These are phyloP conservation scores for Drosophila sucinea DNA, from an alignment of 1,140 invertebrate genomes.

Conservation along the genomic window DNA sequence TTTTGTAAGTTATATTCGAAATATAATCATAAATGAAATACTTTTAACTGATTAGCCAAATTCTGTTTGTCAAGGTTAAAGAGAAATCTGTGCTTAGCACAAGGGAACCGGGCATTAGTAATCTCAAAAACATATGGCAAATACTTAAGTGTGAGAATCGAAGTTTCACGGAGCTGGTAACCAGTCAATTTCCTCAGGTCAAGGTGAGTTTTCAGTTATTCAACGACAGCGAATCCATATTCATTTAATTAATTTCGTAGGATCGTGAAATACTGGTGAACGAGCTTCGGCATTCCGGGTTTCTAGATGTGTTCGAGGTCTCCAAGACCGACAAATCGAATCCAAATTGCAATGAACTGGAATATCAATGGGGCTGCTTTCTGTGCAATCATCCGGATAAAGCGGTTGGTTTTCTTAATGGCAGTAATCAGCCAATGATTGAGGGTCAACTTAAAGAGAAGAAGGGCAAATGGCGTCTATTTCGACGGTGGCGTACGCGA, in stretches of 20 bases:
- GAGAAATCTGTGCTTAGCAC: slow-evolving; percentile 92
- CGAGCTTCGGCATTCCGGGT: slow-evolving; percentile 93
- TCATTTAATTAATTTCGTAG: slow-evolving; percentile 73
- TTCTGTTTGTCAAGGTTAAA: slow-evolving; percentile 86
- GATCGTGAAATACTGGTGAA: slow-evolving; percentile 93
- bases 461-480: slow-evolving; percentile 95
- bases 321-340: slow-evolving; percentile 83
- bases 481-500: slow-evolving; percentile 94
- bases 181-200: slow-evolving; percentile 94
- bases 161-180: slow-evolving; percentile 95
- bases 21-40: too few species aligned
- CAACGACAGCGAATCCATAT: too few species aligned
- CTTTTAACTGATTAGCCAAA: background rate
- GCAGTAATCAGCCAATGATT: slow-evolving; percentile 89
- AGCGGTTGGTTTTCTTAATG: slow-evolving; percentile 91
- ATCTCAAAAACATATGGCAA: slow-evolving; percentile 96
- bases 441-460: slow-evolving; percentile 97
- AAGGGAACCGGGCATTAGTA: slow-evolving; percentile 91
- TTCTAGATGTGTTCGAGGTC: slow-evolving; percentile 96
- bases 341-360: slow-evolving; percentile 83
- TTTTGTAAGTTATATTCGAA: slow-evolving; percentile 63
- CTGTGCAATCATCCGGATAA: slow-evolving; percentile 94
- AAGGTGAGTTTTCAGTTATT: slow-evolving; percentile 85
- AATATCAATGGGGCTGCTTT: slow-evolving; percentile 83
- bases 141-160: slow-evolving; percentile 95